Evolutionary conservation across 2,797 vertebrate species (phyloP).

Genomic region (Syncerus caffer): DNA sequence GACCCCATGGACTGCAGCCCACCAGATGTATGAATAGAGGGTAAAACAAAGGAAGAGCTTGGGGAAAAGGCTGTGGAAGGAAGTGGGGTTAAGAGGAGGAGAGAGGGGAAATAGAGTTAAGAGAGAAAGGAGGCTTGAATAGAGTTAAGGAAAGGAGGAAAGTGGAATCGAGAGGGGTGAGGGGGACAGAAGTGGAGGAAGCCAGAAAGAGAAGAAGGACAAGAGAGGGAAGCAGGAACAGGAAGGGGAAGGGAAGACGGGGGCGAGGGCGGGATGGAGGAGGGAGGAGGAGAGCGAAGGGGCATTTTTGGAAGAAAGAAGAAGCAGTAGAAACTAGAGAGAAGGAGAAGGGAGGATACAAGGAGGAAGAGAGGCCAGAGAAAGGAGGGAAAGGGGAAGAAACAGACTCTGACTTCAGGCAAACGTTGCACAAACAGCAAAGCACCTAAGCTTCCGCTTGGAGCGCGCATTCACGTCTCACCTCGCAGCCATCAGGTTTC

Average conservation of each 20-base stretch:
- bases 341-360: background rate
- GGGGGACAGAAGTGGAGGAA: fast-evolving
- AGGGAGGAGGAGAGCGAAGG: background rate
- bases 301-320: background rate
- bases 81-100: background rate
- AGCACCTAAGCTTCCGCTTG: background rate
- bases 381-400: background rate
- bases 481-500: background rate
- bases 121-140: background rate
- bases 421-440: background rate
- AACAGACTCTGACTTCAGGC: background rate
- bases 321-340: background rate
- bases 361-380: no score
- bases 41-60: background rate
- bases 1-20: no score
- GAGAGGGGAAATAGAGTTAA: background rate
- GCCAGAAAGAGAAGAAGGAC: background rate
- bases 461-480: background rate
- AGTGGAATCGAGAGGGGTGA: background rate
- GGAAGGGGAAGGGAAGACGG: fast-evolving
- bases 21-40: background rate
- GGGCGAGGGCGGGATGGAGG: background rate
- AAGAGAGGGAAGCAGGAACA: background rate
- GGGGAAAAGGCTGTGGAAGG: background rate
- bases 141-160: background rate